A percentile compares a stretch with the other conserved stretches of the same genome.
These are phyloP conservation scores for Sphenodon punctatus DNA, from an alignment of 2,797 vertebrate species.

Conservation along the genomic window DNA sequence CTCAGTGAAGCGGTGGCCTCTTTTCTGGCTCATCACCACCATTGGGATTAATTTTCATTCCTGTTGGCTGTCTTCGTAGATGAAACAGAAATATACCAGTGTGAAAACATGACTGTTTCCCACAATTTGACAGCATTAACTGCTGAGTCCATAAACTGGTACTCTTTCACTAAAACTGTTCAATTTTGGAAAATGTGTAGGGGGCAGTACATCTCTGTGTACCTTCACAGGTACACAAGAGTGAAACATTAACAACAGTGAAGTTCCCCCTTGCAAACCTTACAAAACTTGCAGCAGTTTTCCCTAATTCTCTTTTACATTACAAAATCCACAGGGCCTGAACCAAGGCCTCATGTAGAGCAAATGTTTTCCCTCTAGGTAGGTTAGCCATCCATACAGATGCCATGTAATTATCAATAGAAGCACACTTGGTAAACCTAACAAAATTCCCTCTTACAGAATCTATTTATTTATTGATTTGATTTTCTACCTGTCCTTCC, in stretches of 20 bases:
- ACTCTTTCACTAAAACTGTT: background rate
- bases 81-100: accelerated
- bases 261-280: background rate
- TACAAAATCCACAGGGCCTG: background rate
- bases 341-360: background rate
- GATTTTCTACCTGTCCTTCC: no score
- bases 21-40: background rate
- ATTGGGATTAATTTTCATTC: background rate
- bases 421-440: background rate
- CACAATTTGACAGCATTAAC: background rate
- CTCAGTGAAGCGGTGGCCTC: background rate
- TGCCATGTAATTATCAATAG: background rate
- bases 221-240: background rate
- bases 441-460: no score
- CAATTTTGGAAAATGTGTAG: background rate
- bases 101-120: background rate
- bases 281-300: background rate
- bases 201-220: background rate
- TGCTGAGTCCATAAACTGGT: background rate
- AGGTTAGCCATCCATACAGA: background rate
- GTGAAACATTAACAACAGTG: background rate
- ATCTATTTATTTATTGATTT: no score
- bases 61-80: background rate
- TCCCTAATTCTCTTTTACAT: background rate
- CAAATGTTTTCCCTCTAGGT: background rate